These are phyloP conservation scores for Phyllotreta striolata DNA, from an alignment of 2,888 invertebrate genomes.

Conservation along the genomic window DNA sequence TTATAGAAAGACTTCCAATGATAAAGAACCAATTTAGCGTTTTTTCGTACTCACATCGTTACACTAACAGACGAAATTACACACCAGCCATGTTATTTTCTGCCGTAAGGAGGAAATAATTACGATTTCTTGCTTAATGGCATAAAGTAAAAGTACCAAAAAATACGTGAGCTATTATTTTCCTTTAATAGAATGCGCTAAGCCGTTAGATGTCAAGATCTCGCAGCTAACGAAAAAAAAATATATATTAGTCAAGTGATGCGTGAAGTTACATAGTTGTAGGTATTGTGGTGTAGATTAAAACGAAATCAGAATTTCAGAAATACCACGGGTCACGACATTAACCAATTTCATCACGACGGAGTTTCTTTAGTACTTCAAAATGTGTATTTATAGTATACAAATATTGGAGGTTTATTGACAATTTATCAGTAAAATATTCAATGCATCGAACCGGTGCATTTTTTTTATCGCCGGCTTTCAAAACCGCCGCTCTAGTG, in stretches of 20 bases:
- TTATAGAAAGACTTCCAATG: conserved; percentile 23
- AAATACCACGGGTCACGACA: conserved; percentile 28
- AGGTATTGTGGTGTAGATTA: conserved; percentile 30
- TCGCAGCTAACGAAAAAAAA: conserved; percentile 17
- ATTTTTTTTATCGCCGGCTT: conserved; percentile 9
- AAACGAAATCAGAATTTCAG: conserved; percentile 30
- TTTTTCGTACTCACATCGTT: conserved; percentile 32
- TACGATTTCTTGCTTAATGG: conserved; percentile 33
- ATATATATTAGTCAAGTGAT: conserved; percentile 29
- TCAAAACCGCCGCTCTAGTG: conserved; percentile 1
- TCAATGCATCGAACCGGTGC: too few species aligned
- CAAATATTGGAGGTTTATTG: too few species aligned
- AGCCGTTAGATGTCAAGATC: conserved; percentile 33
- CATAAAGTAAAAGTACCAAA: conserved; percentile 36
- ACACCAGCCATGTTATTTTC: conserved; percentile 34
- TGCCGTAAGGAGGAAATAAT: conserved; percentile 36
- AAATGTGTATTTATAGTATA: too few species aligned
- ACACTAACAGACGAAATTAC: conserved; percentile 37
- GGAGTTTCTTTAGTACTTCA: too few species aligned
- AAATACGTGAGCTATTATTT: conserved; percentile 37
- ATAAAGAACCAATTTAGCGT: conserved; percentile 33
- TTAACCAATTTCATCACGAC: too few species aligned
- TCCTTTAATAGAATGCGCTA: conserved; percentile 33
- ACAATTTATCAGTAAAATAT: too few species aligned
- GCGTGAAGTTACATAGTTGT: conserved; percentile 27